Conservation (phyloP, 1,140 invertebrate species). For the Microplitis mediator region DNA sequence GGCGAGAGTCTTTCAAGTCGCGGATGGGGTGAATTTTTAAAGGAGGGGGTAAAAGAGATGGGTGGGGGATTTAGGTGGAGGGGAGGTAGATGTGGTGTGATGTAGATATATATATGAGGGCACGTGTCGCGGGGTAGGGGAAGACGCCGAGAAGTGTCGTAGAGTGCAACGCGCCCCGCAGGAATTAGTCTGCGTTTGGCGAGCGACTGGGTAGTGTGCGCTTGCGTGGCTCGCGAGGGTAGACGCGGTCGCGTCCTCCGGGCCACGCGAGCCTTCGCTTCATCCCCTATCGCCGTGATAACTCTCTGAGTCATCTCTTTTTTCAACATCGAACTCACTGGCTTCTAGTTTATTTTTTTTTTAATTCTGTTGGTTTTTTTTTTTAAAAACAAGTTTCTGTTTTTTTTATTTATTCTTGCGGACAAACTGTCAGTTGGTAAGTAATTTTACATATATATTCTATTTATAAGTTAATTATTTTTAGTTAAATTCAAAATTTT, state of each 20-base stretch:
- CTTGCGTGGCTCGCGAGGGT: slow-evolving; percentile 50
- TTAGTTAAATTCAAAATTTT: background rate
- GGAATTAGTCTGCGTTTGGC: slow-evolving; percentile 48
- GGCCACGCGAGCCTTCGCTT: slow-evolving; percentile 18
- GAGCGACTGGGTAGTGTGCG: slow-evolving; percentile 51
- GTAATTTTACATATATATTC: too few species aligned
- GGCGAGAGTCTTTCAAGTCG: too few species aligned
- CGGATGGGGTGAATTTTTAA: too few species aligned
- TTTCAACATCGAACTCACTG: slow-evolving; percentile 22
- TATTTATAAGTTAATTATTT: too few species aligned
- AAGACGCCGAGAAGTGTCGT: slow-evolving; percentile 19
- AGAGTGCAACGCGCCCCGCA: slow-evolving; percentile 21
- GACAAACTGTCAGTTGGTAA: too few species aligned
- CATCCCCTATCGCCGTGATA: slow-evolving; percentile 6
- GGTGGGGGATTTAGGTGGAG: background rate
- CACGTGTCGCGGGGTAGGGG: slow-evolving; percentile 26
- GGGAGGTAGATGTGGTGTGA: background rate
- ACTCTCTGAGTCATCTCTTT: slow-evolving; percentile 2
- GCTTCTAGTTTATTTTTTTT: background rate
- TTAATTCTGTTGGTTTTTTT: too few species aligned
- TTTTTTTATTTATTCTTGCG: too few species aligned
- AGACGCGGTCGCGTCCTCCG: slow-evolving; percentile 4
- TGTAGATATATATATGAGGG: slow-evolving; percentile 8
- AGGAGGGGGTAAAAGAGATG: background rate
- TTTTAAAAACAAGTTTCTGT: too few species aligned